Percentiles rank a stretch among this genome's conserved stretches.
phyloP scores from a whole-genome alignment of 2,797 vertebrate species.

The Luscinia luscinia region DNA sequence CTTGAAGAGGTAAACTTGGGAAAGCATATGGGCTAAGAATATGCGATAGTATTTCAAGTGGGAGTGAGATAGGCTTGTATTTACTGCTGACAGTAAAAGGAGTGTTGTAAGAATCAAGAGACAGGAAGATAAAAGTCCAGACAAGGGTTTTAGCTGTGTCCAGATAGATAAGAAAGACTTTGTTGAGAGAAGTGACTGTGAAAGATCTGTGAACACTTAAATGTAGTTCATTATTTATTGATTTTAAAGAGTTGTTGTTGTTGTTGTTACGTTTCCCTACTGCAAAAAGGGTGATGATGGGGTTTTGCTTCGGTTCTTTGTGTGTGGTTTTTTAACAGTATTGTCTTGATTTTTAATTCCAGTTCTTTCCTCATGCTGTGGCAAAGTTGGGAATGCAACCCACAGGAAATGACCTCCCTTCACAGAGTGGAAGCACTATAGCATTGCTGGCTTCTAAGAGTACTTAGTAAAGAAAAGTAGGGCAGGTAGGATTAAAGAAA shows the following conservation, averaged over 20 bases:
- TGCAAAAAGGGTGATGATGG: fast-evolving
- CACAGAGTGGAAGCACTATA: background rate
- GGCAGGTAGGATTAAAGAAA: background rate
- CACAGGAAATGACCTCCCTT: background rate
- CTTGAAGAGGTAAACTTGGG: background rate
- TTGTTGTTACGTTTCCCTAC: background rate
- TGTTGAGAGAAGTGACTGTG: background rate
- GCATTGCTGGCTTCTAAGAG: background rate
- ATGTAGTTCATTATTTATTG: background rate
- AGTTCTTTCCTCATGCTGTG: fast-evolving
- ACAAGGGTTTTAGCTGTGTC: background rate
- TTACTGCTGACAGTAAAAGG: background rate
- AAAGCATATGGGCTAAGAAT: background rate
- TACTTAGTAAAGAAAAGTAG: background rate
- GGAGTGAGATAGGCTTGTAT: background rate
- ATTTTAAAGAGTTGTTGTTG: background rate
- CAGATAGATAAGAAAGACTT: background rate
- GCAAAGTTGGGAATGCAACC: background rate
- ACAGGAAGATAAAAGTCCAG: background rate
- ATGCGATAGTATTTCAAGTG: background rate
- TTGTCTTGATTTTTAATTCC: background rate
- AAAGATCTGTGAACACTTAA: background rate
- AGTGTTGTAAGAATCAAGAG: background rate
- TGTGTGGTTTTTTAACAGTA: background rate
- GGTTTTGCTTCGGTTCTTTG: background rate